Base-by-base conservation (phyloP, 2,113 vertebrate genomes). In the Peucedramus taeniatus region DNA sequence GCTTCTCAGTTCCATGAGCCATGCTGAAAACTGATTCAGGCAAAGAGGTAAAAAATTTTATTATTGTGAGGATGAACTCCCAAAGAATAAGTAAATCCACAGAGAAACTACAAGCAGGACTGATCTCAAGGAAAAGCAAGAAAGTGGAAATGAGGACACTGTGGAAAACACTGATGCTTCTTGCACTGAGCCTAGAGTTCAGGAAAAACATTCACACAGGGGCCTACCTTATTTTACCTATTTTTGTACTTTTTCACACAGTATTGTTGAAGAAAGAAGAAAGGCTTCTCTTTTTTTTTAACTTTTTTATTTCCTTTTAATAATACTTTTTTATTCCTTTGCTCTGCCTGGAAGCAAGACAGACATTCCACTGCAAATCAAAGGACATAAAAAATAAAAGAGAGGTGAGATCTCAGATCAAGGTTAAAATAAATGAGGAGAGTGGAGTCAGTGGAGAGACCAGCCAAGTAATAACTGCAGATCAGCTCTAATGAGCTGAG, bases 401-500 rank as follows among this genome's bases (percentile, higher is more conserved):
- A 68, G 9, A 83, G 61, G 60, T 37, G 51, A 91, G 57, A 61
- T 31, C 60, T 28, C n/a, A 77, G 82, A 70, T 37, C 7, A 1
- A 93, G 83, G 83, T 95, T 89, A 90, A 90, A 96, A 93, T 84
- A 96, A 96, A 95, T 91, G 68, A 95, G 90, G 35, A 40, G 37
- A 63, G 61, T 3, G 0, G 92, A 1, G 2, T 64, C 87, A 78
- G 53, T 45, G 37, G 40, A 63, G 44, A 37, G 45, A 91, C 8
- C 70, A 37, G 56, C 47, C 72, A 86, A 88, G 76, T 60, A 76
- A 81, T 88, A 96, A 94, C 76, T 71, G 69, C 82, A 92, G 64
- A 88, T 63, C 47, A 70, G 64, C 65, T 93, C 76, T 96, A 95
- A 93, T 83, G 79, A 96, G 90, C 49, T 60, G 87, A 63, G 60